Evolutionary conservation across 2,797 vertebrate species (phyloP), one percentile per base, ranked within the genome.

Genomic region (Odontamblyopus lacepedii): DNA sequence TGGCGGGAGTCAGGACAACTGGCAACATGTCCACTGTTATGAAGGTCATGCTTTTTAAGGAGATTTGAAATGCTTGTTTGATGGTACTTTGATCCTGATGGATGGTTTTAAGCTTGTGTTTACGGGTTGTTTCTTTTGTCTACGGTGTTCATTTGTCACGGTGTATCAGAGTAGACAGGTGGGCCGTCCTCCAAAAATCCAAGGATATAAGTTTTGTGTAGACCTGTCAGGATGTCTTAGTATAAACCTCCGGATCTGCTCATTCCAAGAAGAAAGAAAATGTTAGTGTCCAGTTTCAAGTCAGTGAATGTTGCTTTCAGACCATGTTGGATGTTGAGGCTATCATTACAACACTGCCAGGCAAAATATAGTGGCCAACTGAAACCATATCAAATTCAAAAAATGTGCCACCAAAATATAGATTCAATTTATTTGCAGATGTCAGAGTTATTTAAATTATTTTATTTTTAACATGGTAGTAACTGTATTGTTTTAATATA

Each of bases 91-190:
- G 80, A 88, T 84, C 78, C 67, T 69, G 61, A 80, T 70, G 70
- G 82, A 85, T 81, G 72, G 75, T 72, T 78, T 84, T 57, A 80
- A 80, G 72, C 73, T 60, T 80, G 79, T 87, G 80, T 87, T 87
- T 78, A 77, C 69, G 6, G 23, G 63, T 76, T 71, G 72, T 57
- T 26, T 51, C 30, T 66, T 64, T 66, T 6, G 19, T 64, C 70
- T 63, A 59, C 67, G 70, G 32, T 44, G 2, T 50, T 50, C 53
- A 23, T 70, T 79, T 74, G 76, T 78, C 74, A 27, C 69, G 79
- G 53, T 72, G 66, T 75, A 79, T 75, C 67, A 41, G 72, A 38
- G 67, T 44, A 35, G 72, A 72, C 73, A 75, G 57, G 68, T 78
- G 69, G 71, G 59, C 57, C 78, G 69, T 41, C 30, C 38, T 67